Evolutionary conservation across 1,140 invertebrate species (phyloP).

Genomic region (Triops cancriformis): DNA sequence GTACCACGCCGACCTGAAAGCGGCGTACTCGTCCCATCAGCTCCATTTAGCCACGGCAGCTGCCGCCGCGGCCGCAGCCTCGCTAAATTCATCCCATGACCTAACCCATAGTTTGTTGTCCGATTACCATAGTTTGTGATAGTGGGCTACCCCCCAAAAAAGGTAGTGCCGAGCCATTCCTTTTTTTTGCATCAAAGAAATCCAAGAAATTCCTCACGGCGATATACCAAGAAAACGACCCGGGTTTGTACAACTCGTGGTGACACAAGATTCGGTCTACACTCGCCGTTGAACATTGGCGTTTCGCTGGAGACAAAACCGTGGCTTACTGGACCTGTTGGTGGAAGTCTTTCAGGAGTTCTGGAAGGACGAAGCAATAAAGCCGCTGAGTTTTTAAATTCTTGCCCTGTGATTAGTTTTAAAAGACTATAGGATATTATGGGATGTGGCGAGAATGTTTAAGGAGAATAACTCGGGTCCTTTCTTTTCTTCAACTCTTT

Average conservation of each 20-base stretch:
- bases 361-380: background rate
- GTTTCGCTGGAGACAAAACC: constrained; percentile 4
- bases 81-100: constrained; percentile 29
- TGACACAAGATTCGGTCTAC: background rate
- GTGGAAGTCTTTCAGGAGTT: background rate
- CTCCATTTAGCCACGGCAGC: constrained; percentile 29
- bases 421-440: background rate
- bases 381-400: background rate
- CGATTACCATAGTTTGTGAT: constrained; percentile 38
- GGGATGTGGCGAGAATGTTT: background rate
- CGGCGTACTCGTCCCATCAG: constrained; percentile 30
- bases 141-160: constrained; percentile 33
- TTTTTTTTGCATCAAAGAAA: constrained; percentile 1
- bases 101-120: constrained; percentile 32
- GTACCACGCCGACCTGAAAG: constrained; percentile 33
- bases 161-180: background rate
- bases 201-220: background rate
- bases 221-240: background rate
- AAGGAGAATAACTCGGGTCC: background rate
- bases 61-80: constrained; percentile 25
- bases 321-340: background rate
- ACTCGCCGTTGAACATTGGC: background rate
- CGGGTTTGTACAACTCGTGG: background rate
- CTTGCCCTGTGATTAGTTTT: constrained; percentile 13
- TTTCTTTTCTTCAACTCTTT: background rate